phyloP scores from a whole-genome alignment of 2,113 vertebrate genomes.

The Protobothrops flavoviridis region DNA sequence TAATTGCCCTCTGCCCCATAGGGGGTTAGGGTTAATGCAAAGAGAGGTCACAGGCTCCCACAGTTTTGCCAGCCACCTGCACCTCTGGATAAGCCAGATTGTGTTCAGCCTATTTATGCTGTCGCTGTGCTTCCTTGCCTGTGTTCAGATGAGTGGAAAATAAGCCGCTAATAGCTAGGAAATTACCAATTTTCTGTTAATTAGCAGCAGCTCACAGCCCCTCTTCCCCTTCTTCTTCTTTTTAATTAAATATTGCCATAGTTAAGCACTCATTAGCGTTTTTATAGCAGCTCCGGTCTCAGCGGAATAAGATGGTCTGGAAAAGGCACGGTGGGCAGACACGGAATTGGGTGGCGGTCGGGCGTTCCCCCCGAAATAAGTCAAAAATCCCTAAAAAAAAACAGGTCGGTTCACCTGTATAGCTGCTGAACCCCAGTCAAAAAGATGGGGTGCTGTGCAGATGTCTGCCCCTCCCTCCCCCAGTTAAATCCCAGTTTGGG shows the following conservation, averaged over 20 bases:
- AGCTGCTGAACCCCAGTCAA: no score
- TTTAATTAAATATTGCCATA: constrained; percentile 4
- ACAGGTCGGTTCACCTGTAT: background rate
- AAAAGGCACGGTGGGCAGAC: background rate
- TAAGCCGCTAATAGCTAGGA: constrained; percentile 32
- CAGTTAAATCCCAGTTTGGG: background rate
- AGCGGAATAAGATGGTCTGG: constrained; percentile 7
- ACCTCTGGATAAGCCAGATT: background rate
- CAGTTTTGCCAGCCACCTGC: background rate
- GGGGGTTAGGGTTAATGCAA: background rate
- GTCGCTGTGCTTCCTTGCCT: constrained; percentile 7
- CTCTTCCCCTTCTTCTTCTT: background rate
- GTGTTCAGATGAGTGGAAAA: constrained; percentile 34
- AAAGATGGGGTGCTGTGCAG: background rate
- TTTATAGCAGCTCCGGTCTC: background rate
- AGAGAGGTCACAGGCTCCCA: background rate
- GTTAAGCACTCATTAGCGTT: constrained; percentile 26
- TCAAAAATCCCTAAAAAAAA: background rate
- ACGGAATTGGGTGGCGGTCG: background rate
- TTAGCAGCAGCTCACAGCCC: constrained; percentile 24
- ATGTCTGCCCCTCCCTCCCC: background rate
- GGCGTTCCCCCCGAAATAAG: background rate
- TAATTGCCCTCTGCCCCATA: background rate
- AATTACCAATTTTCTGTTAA: constrained; percentile 38
- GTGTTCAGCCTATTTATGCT: background rate